phyloP scores from a whole-genome alignment of 1,140 invertebrate species.

The Sitodiplosis mosellana region DNA sequence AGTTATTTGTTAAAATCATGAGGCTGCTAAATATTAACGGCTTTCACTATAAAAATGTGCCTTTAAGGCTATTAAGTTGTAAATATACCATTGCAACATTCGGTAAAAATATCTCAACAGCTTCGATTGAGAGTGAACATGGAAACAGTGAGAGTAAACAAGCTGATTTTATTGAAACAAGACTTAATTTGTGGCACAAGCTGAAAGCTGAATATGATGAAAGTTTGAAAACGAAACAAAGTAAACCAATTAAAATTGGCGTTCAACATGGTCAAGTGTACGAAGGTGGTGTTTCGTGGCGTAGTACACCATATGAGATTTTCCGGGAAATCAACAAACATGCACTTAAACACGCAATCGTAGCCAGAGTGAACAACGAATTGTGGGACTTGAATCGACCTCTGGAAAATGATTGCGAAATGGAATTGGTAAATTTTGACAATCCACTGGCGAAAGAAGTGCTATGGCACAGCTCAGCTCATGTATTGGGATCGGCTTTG shows the following conservation, averaged over 20 bases:
- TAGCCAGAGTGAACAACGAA: conserved; percentile 85
- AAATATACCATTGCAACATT: no score
- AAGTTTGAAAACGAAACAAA: conserved; percentile 51
- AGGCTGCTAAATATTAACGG: no score
- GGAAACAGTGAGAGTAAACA: no score
- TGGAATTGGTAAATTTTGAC: conserved; percentile 89
- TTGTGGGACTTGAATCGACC: conserved; percentile 96
- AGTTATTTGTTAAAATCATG: no score
- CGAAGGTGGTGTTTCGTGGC: conserved; percentile 70
- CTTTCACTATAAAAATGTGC: no score
- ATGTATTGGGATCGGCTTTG: conserved; percentile 92
- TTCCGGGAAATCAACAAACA: conserved; percentile 87
- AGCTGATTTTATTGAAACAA: no score
- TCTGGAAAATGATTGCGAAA: conserved; percentile 61
- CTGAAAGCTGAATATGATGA: conserved; percentile 52
- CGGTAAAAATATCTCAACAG: no score
- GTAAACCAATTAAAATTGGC: conserved; percentile 58
- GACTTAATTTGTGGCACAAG: conserved; percentile 80
- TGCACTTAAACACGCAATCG: conserved; percentile 81
- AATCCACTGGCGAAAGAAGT: conserved; percentile 87
- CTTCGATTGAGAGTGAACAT: no score
- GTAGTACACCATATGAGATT: conserved; percentile 82
- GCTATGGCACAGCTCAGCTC: conserved; percentile 98
- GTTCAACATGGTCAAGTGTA: conserved; percentile 74
- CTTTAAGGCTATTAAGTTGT: no score